A percentile compares a stretch with the other conserved stretches of the same genome.
Conservation (phyloP, 2,888 invertebrate genomes). For the Latrodectus hesperus region DNA sequence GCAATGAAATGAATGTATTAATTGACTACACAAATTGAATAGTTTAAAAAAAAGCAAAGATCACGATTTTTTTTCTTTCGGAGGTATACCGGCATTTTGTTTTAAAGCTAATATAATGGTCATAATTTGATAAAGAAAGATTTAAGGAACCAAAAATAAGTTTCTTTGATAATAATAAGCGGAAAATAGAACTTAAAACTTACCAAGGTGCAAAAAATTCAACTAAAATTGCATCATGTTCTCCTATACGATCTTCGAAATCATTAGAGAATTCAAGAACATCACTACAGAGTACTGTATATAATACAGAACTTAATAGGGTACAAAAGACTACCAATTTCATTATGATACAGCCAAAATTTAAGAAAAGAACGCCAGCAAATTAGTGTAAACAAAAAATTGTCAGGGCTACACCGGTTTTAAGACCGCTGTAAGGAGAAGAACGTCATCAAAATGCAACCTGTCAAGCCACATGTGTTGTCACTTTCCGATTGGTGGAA, state of each 20-base stretch:
- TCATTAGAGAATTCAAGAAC: constrained; percentile 69
- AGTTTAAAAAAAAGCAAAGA: too few relatives aligned
- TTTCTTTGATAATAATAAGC: too few relatives aligned
- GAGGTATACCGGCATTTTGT: too few relatives aligned
- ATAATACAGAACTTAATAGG: constrained; percentile 11
- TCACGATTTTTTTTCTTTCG: too few relatives aligned
- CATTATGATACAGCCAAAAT: constrained; percentile 34
- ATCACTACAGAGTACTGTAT: constrained; percentile 58
- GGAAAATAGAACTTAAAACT: not conserved
- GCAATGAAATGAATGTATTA: too few relatives aligned
- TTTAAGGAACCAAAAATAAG: too few relatives aligned
- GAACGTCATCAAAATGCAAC: constrained; percentile 47
- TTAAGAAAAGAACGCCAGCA: not conserved
- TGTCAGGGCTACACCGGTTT: constrained; percentile 37
- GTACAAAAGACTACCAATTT: not conserved
- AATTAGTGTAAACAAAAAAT: not conserved
- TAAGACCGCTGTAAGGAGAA: constrained; percentile 20
- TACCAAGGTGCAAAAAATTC: constrained; percentile 69
- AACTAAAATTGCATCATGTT: constrained; percentile 70
- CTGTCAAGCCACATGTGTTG: constrained; percentile 55
- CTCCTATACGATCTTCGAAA: constrained; percentile 66
- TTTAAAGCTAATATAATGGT: too few relatives aligned
- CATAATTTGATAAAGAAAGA: too few relatives aligned
- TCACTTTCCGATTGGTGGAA: constrained; percentile 62
- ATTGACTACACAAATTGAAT: too few relatives aligned